These are phyloP conservation scores for Lasioglossum vierecki DNA, from an alignment of 2,888 invertebrate genomes.

Conservation along the genomic window DNA sequence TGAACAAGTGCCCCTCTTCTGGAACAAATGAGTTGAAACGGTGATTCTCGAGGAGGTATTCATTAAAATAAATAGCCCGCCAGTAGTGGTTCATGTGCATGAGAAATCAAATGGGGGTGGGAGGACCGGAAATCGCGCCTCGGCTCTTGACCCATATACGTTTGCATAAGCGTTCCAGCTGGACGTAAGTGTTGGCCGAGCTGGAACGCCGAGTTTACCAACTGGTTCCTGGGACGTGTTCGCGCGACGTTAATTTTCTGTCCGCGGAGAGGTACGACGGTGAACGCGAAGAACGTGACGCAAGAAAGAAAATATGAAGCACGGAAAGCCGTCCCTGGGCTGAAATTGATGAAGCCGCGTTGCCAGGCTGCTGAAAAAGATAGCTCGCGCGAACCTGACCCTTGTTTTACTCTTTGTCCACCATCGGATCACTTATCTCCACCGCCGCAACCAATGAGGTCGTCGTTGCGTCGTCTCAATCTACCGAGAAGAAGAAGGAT, in stretches of 20 bases:
- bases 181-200: slow-evolving; percentile 47
- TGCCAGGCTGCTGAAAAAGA: slow-evolving; percentile 42
- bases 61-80: slow-evolving; percentile 54
- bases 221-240: slow-evolving; percentile 58
- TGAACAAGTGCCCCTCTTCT: not conserved
- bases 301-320: slow-evolving; percentile 57
- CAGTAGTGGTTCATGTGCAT: slow-evolving; percentile 29
- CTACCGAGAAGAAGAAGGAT: slow-evolving; percentile 55
- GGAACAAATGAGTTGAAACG: not conserved
- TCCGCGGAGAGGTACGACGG: slow-evolving; percentile 46
- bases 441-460: slow-evolving; percentile 44
- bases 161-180: slow-evolving; percentile 50
- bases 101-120: slow-evolving; percentile 16
- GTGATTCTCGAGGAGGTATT: slow-evolving; percentile 59
- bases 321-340: slow-evolving; percentile 25
- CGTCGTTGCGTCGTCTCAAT: slow-evolving; percentile 58
- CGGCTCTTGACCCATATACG: slow-evolving; percentile 49
- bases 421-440: slow-evolving; percentile 52
- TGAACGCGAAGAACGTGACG: slow-evolving; percentile 4
- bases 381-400: slow-evolving; percentile 12
- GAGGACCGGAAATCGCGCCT: not conserved
- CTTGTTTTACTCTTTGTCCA: slow-evolving; percentile 52
- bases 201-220: slow-evolving; percentile 19
- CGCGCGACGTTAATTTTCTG: slow-evolving; percentile 64
- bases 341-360: slow-evolving; percentile 63